phyloP scores from a whole-genome alignment of 2,888 invertebrate species.

The Synergus gifuensis region DNA sequence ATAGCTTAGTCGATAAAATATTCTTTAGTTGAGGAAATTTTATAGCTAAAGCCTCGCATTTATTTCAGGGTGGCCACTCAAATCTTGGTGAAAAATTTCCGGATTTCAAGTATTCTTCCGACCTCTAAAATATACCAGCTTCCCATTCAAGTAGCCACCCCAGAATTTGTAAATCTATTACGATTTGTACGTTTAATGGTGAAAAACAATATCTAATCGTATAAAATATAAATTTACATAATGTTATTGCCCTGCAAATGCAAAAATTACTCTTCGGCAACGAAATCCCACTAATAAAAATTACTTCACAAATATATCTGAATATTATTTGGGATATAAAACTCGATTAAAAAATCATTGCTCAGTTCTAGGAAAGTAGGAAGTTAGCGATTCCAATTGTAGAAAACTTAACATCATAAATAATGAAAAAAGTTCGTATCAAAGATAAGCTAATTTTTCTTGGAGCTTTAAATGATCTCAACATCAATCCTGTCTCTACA shows the following conservation, averaged over 20 bases:
- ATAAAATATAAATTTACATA: neutral
- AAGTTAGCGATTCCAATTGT: neutral
- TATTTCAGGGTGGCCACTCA: neutral
- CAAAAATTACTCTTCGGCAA: neutral
- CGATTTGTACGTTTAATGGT: conserved; percentile 12
- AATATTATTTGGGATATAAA: neutral
- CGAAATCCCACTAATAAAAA: neutral
- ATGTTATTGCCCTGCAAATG: neutral
- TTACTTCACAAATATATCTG: neutral
- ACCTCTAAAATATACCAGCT: neutral
- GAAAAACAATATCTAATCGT: neutral
- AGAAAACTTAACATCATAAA: conserved; percentile 39
- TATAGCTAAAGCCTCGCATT: conserved; percentile 9
- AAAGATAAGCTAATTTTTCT: conserved; percentile 15
- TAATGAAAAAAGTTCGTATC: conserved; percentile 8
- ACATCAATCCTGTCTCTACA: neutral
- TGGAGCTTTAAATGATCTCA: neutral
- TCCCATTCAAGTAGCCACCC: neutral
- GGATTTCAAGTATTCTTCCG: neutral
- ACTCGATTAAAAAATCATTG: neutral
- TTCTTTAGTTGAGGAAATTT: conserved; percentile 46
- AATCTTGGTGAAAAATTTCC: neutral
- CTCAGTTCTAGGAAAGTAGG: neutral
- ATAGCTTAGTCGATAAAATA: conserved; percentile 46
- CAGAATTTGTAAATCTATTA: neutral